Base-by-base conservation (phyloP, 2,113 vertebrate species). In the Tychaedon coryphoeus region DNA sequence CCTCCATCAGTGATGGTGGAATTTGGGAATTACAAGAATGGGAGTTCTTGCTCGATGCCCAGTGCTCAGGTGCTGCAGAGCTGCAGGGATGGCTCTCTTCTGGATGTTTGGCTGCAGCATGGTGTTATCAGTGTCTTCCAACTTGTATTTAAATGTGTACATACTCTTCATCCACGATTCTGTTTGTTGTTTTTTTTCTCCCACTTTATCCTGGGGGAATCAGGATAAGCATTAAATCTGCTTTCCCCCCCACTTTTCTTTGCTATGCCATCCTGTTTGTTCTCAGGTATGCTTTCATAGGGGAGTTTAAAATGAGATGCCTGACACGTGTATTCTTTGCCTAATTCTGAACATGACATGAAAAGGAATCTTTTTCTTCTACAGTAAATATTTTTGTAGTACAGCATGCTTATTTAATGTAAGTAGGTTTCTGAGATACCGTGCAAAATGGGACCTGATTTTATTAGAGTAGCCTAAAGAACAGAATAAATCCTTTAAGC, bases 401-500 rank as follows among this genome's bases (percentile, higher is more conserved):
- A 57, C 64, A 92, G 29, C 81, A 75, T 86, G 56, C 87, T 84
- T 91, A 71, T 92, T 93, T 81, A 92, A 92, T 81, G n/a, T 75
- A 78, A 92, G 78, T 50, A 53, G 72, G 85, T 90, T 95, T 93
- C 86, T 48, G 93, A 77, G 69, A 86, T 78, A 74, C 77, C 4
- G 0, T 64, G 78, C 81, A 90, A 90, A 95, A 93, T 40, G 69
- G 73, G 81, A 92, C 93, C 57, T 75, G 19, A 51, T 96, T 95
- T 95, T 96, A 93, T 96, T 94, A 91, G 91, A 95, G 95, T 92
- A 85, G 94, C 96, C 97, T 89, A 87, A 54, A 96, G 97, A 97
- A 93, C 57, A 71, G 94, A 96, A 96, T 96, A 97, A 96, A 97
- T 96, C 94, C 97, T 97, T 97, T 95, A 94, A 96, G 95, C 96